Evolutionary conservation across 30 jellyfish, hydroid and myxozoan genomes (phyloP), one percentile per base, ranked within the genome.

Genomic region (Phacellophora camtschatica): DNA sequence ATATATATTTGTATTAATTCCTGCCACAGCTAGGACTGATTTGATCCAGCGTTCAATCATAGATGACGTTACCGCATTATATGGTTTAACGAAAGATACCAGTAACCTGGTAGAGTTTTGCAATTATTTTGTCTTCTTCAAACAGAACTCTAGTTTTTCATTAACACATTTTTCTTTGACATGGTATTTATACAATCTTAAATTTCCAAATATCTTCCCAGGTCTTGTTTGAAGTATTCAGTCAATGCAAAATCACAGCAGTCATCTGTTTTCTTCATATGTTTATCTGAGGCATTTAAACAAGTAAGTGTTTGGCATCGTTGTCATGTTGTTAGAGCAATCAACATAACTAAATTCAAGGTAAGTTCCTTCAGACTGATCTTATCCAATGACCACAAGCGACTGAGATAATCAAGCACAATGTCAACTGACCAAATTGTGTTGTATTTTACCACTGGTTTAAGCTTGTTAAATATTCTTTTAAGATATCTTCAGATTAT

Each of bases 251-350:
- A 71, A 1, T 71, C 84, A 37, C 43, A 1, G 32, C 84, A 71
- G 46, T 0, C 27, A 10, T 71, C 58, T 15, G 25, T 48, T 71
- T 71, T 71, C 84, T 71, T 71, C 84, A 42, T 71, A 42, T 71
- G 46, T 71, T 28, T 43, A 18, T 66, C 65, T 31, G 80, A 66
- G 62, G 22, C 37, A 48, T 46, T 73, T 0, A 71, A 19, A 27
- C 20, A 71, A 71, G 84, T 71, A 41, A 25, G 84, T 42, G 89
- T 61, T 37, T 77, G 89, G 69, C 89, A 77, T 9, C 71, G 27
- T 32, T 77, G 82, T 77, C 89, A 82, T 5, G 82, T 56, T 8
- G 49, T 61, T 29, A 77, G 42, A 46, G 83, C 83, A 35, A 62
- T 61, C 34, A 77, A 61, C 69, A 61, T 61, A 25, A 61, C 81